These are phyloP conservation scores for Mus caroli DNA, from an alignment of 2,797 vertebrate species.

Conservation along the genomic window DNA sequence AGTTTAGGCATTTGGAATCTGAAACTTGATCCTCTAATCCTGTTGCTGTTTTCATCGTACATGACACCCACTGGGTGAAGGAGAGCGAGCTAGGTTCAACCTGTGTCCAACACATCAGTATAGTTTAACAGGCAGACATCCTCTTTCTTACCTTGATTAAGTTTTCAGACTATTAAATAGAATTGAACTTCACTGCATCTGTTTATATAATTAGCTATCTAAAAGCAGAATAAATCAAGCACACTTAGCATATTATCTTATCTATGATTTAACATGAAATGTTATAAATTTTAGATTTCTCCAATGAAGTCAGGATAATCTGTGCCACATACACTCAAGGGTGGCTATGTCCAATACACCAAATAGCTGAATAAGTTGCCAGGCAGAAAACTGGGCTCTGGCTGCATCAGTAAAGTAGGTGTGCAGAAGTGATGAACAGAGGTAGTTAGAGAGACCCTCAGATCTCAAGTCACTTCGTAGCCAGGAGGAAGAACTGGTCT, in stretches of 20 bases:
- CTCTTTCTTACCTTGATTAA: not conserved
- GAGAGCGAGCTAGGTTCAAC: not conserved
- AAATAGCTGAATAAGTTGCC: not conserved
- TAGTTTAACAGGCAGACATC: not conserved
- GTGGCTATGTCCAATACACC: not conserved
- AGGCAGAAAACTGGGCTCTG: not conserved
- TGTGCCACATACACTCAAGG: not conserved
- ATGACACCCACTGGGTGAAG: not conserved
- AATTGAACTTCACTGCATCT: conserved; percentile 38
- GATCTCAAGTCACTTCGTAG: not conserved
- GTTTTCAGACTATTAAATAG: conserved; percentile 17
- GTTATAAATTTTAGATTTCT: not conserved
- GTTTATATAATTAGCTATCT: not conserved
- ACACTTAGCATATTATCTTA: not conserved
- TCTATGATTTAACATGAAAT: not conserved
- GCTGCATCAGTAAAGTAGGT: not conserved
- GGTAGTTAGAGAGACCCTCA: not conserved
- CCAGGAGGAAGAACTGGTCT: not conserved
- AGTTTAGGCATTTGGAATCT: not conserved
- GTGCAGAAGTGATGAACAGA: not conserved
- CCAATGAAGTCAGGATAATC: not conserved
- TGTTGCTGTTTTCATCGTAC: not conserved
- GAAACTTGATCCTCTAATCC: not conserved
- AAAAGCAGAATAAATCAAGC: not conserved
- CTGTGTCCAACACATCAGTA: not conserved